Base-by-base conservation (phyloP, 2,888 invertebrate genomes). In the Thyatira batis region DNA sequence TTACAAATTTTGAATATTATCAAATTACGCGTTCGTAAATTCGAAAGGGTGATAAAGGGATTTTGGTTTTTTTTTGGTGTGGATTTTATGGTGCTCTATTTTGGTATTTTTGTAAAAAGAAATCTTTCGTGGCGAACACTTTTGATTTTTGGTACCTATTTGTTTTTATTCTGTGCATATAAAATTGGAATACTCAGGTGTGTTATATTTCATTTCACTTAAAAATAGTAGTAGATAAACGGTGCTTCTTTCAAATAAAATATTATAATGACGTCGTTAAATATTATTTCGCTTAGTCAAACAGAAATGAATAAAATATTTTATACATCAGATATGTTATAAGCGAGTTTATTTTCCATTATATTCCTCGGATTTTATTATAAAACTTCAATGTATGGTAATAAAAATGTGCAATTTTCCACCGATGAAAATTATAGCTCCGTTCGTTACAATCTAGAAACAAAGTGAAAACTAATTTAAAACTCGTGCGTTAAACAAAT, bases 1-100 rank as follows among this genome's bases (percentile, higher is more conserved):
- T 48, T 57, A 28, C 50, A 20, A 53, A 55, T 50, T 58, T 53
- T 30, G 33, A 58, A 57, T 51, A 51, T 51, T 27, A 17, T 17
- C 9, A 48, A 27, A 48, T 17, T 20, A 27, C 17, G 8, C 46
- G 27, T 27, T 20, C 4, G 6, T n/a, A 21, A 46, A n/a, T 13
- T 46, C 9, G n/a, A n/a, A 39, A 13, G 11, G 39, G 39, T 25
- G 13, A 11, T 55, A 43, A 54, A 51, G 51, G 28, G 21, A 48
- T 48, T 43, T 23, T 46, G 10, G 51, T 23, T 53, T 50, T 59
- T 61, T 25, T 23, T 45, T 46, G 1, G 1, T 8, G 39, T 39
- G 39, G 23, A 45, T n/a, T 21, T 20, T n/a, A 45, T 20, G n/a
- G 21, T 21, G 45, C n/a, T 45, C 23, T n/a, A n/a, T 11, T 21